Conservation (phyloP, 2,888 invertebrate genomes). For the Perizoma flavofasciatum region DNA sequence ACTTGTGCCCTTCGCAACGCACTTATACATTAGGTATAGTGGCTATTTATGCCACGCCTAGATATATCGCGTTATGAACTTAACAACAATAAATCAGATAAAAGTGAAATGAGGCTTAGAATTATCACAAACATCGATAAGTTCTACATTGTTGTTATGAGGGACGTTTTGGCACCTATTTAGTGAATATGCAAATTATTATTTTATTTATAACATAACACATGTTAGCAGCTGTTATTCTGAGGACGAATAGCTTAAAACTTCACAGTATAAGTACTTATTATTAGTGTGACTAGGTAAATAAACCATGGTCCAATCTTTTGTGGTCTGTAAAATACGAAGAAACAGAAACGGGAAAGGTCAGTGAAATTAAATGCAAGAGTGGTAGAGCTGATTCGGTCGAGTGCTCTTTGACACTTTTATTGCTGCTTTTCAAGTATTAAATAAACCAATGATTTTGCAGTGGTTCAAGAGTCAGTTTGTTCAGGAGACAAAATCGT, state of each 20-base stretch:
- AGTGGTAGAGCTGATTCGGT: conserved; percentile 33
- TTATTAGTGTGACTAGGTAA: too few species aligned
- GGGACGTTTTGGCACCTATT: not conserved
- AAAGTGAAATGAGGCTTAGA: conserved; percentile 13
- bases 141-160: not conserved
- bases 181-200: conserved; percentile 2
- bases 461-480: not conserved
- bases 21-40: too few species aligned
- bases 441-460: conserved; percentile 2
- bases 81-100: conserved; percentile 12
- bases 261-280: too few species aligned
- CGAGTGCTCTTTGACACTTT: conserved; percentile 18
- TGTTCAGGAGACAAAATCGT: too few species aligned
- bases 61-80: not conserved
- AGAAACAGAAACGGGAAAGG: conserved; percentile 63
- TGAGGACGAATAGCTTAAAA: not conserved
- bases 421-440: too few species aligned
- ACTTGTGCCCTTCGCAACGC: not conserved
- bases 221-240: conserved; percentile 4
- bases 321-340: too few species aligned
- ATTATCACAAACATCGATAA: conserved; percentile 10
- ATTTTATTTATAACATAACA: conserved; percentile 1
- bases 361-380: conserved; percentile 52
- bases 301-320: too few species aligned
- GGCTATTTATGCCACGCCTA: too few species aligned